These are phyloP conservation scores for Malacoraja senta DNA, from an alignment of 2,797 vertebrate species.

Conservation along the genomic window DNA sequence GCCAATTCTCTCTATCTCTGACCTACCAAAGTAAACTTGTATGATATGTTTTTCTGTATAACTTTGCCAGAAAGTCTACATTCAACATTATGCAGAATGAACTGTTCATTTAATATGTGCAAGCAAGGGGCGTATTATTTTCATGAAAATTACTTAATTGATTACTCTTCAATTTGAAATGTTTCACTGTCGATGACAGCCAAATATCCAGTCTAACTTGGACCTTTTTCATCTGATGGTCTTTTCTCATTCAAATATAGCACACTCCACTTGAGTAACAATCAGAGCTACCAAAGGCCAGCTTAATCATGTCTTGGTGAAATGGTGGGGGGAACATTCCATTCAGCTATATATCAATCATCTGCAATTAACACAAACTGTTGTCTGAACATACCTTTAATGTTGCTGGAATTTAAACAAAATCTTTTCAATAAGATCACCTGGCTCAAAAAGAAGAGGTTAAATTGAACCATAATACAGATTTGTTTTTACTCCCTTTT, in stretches of 20 bases:
- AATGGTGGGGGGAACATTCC: background rate
- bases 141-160: background rate
- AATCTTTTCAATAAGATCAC: conserved; percentile 4
- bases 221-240: background rate
- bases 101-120: background rate
- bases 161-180: background rate
- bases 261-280: background rate
- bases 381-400: background rate
- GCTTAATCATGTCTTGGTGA: background rate
- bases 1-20: no score
- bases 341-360: conserved; percentile 11
- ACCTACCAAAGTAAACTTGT: background rate
- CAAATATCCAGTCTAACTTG: background rate
- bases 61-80: background rate
- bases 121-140: background rate
- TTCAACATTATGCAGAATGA: background rate
- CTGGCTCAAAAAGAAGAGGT: background rate
- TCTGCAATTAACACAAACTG: background rate
- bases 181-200: background rate
- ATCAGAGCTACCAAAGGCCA: background rate
- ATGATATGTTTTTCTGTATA: background rate
- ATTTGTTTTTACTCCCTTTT: background rate
- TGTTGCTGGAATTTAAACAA: background rate
- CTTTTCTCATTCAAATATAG: background rate
- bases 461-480: background rate